Conservation (phyloP, 2,113 vertebrate genomes). For the Cathartes aura region DNA sequence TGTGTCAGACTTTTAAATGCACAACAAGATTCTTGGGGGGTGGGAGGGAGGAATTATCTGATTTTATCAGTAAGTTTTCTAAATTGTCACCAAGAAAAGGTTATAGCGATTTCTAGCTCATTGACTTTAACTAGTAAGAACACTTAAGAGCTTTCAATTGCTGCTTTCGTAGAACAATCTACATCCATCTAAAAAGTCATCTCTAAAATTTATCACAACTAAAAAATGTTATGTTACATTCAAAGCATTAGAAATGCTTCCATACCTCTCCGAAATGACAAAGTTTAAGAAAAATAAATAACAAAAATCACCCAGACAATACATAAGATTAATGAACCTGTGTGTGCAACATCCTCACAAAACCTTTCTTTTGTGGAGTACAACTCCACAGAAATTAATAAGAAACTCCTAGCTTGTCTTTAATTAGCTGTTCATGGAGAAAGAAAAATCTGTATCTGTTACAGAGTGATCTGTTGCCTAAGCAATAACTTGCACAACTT, state of each 20-base stretch:
- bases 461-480: neutral
- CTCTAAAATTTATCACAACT: neutral
- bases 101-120: neutral
- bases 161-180: neutral
- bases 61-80: neutral
- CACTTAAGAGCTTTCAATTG: neutral
- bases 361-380: neutral
- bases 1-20: neutral
- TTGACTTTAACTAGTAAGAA: neutral
- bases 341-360: neutral
- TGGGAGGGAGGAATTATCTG: fast-evolving
- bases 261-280: neutral
- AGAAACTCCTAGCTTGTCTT: neutral
- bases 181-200: neutral
- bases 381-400: neutral
- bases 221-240: neutral
- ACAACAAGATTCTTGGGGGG: neutral
- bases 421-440: neutral
- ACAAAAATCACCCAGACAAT: neutral
- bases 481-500: neutral
- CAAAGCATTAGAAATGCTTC: neutral
- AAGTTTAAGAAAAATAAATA: neutral
- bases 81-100: neutral
- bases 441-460: neutral
- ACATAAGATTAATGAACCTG: neutral